A percentile compares a stretch with the other conserved stretches of the same genome.
These are phyloP conservation scores for Echiichthys vipera DNA, from an alignment of 2,797 vertebrate species.

Conservation along the genomic window DNA sequence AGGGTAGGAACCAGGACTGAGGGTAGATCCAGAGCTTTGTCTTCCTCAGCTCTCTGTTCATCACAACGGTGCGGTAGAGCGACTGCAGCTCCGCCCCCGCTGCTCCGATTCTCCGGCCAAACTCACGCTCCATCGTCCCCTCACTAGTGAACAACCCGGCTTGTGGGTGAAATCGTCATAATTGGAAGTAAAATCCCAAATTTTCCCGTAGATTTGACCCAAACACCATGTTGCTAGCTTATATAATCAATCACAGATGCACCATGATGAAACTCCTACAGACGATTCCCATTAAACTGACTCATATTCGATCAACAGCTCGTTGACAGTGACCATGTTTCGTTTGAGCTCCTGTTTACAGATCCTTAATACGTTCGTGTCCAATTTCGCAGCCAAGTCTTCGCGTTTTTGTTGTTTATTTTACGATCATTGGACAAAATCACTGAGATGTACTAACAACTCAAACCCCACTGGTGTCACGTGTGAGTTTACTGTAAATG, in stretches of 20 bases:
- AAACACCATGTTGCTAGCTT: background rate
- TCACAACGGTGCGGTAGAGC: too few relatives aligned
- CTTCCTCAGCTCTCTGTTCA: too few relatives aligned
- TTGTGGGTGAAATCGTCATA: background rate
- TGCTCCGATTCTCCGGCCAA: too few relatives aligned
- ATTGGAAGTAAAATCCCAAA: background rate
- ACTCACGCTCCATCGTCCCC: too few relatives aligned
- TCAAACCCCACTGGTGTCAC: background rate
- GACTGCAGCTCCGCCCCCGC: too few relatives aligned
- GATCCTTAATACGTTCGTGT: background rate
- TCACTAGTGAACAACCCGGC: too few relatives aligned
- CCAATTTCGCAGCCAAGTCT: too few relatives aligned
- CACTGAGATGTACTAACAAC: background rate
- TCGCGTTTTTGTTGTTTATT: background rate
- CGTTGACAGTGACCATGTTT: background rate
- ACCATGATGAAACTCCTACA: background rate
- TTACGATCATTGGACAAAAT: conserved; percentile 4
- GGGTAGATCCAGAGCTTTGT: too few relatives aligned
- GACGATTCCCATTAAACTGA: background rate
- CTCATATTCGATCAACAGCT: background rate
- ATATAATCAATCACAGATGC: background rate
- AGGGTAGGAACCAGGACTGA: too few relatives aligned
- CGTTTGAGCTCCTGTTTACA: background rate
- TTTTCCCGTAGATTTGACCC: background rate
- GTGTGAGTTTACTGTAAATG: conserved; percentile 11